Base-by-base conservation (phyloP, 1,140 invertebrate species). In the Melanaphis sacchari region DNA sequence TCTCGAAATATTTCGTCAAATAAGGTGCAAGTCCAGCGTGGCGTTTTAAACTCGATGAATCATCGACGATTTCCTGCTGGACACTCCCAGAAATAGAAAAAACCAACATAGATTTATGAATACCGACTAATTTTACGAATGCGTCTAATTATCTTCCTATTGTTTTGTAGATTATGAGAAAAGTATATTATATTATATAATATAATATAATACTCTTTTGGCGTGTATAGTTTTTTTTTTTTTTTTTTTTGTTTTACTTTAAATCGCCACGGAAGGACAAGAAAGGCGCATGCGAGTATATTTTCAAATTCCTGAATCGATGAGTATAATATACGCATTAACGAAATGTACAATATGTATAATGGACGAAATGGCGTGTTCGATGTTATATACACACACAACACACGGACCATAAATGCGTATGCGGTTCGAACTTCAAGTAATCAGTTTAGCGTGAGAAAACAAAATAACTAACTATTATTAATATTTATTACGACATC, bases 41-140 rank as follows among this genome's bases (percentile, higher is more conserved):
- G 24, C 18, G 46, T 87, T 87, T 31, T 18, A 85, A 49, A 22
- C 52, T 89, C n/a, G 18, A 90, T 90, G 89, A 90, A 90, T 90
- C 89, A 90, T 90, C 89, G 54, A 26, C 11, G 38, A 66, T 90
- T 66, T 90, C 52, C 46, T 52, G 24, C 21, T 36, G 36, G 89
- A 41, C 54, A 66, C 89, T 66, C 89, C 54, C 40, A 22, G 41
- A 66, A 66, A 26, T 6, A 88, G 40, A 90, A 59, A 90, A 41
- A 66, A 26, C 18, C 66, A 90, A 66, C 38, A n/a, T 21, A 41
- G 38, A 59, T 54, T n/a, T 66, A 40, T 66, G 52, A 90, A 90
- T 90, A 66, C 89, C 38, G 38, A 66, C 52, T 90, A 90, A 90
- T 90, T 90, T 90, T 38, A 90, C 26, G 24, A 90, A 90, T 15